phyloP scores from a whole-genome alignment of 2,888 invertebrate genomes.

The Minunthozetes semirufus region DNA sequence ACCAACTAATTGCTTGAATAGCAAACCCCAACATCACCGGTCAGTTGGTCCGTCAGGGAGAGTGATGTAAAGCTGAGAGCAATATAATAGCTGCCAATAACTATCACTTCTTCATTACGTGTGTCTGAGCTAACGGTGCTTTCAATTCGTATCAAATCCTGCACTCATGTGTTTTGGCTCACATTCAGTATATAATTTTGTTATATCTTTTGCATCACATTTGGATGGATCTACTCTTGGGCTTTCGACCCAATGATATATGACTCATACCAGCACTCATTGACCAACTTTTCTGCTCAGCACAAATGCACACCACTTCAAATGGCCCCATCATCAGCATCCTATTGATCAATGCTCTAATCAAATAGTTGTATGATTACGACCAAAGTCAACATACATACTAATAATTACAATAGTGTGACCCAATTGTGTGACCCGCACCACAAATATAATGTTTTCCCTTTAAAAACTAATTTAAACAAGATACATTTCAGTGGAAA shows the following conservation, averaged over 20 bases:
- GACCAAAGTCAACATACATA: too few relatives aligned
- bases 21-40: constrained; percentile 13
- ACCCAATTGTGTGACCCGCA: too few relatives aligned
- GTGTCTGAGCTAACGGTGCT: background rate
- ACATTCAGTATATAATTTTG: constrained; percentile 4
- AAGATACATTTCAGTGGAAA: too few relatives aligned
- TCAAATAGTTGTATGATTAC: too few relatives aligned
- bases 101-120: constrained; percentile 8
- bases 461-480: too few relatives aligned
- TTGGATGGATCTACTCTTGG: constrained; percentile 5
- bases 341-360: too few relatives aligned
- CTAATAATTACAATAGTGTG: too few relatives aligned
- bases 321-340: too few relatives aligned
- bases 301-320: too few relatives aligned
- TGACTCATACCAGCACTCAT: constrained; percentile 13
- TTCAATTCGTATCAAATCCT: background rate
- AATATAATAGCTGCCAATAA: constrained; percentile 13
- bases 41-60: constrained; percentile 5
- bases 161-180: background rate
- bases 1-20: constrained; percentile 8
- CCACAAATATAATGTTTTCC: too few relatives aligned
- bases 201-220: constrained; percentile 20
- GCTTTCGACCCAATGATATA: background rate
- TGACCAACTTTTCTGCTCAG: background rate
- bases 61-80: constrained; percentile 6